phyloP scores from a whole-genome alignment of 2,888 invertebrate species.

The Dynastes hyllus region DNA sequence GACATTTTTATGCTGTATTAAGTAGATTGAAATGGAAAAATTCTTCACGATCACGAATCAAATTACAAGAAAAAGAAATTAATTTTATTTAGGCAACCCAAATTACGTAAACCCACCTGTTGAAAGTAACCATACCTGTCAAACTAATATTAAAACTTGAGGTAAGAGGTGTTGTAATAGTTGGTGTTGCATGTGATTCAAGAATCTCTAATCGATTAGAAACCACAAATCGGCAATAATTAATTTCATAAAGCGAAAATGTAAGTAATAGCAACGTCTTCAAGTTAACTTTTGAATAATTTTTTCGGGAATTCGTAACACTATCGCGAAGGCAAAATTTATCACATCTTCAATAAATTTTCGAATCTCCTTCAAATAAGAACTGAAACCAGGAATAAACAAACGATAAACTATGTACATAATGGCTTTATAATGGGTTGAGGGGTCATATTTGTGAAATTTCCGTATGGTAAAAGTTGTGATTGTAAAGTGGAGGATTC shows the following conservation, averaged over 20 bases:
- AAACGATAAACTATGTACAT: background rate
- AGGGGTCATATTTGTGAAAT: background rate
- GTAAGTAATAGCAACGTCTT: background rate
- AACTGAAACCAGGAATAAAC: background rate
- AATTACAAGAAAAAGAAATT: no score
- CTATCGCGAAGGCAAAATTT: background rate
- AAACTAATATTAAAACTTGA: slow-evolving; percentile 30
- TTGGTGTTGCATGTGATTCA: slow-evolving; percentile 9
- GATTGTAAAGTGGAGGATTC: background rate
- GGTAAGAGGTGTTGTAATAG: slow-evolving; percentile 1
- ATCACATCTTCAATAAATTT: slow-evolving; percentile 4
- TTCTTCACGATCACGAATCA: no score
- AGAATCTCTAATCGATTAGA: background rate
- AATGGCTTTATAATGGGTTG: background rate
- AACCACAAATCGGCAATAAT: background rate
- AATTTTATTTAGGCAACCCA: slow-evolving; percentile 7
- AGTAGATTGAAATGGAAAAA: no score
- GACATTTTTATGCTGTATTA: no score
- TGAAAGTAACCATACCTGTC: slow-evolving; percentile 46
- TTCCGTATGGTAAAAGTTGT: slow-evolving; percentile 5
- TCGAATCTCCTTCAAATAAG: background rate
- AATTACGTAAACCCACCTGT: slow-evolving; percentile 31
- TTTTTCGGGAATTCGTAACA: background rate
- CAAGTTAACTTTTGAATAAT: background rate
- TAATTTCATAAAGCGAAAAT: background rate